Evolutionary conservation across 2,888 invertebrate species (phyloP), one percentile per base, ranked within the genome.

Genomic region (Amiota minor): DNA sequence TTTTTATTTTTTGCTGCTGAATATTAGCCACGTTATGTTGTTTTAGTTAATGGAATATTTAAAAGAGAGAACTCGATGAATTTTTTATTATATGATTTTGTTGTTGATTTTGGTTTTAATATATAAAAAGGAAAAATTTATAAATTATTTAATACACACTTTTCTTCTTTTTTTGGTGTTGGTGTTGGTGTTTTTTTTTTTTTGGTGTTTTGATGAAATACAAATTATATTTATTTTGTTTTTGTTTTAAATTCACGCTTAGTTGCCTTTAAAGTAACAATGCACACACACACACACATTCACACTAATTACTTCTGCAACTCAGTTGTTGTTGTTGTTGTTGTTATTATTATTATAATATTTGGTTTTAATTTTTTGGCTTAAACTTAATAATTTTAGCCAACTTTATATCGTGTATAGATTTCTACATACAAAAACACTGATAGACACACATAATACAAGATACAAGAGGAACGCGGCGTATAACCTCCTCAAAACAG

Each of bases 191-290:
- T 61, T 18, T 14, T 9, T 18, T 65, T 53, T 23, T 50, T 53
- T 50, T 9, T 50, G 18, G 3, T 50, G 49, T 50, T 67, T 67
- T 18, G n/a, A n/a, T n/a, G n/a, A n/a, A n/a, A n/a, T n/a, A n/a
- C n/a, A n/a, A n/a, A n/a, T n/a, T n/a, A n/a, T n/a, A n/a, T 2
- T 50, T 67, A 12, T 50, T 50, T 67, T 67, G 9, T 50, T 50
- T 49, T 49, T n/a, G 20, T 68, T 16, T 53, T 79, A 84, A 87
- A 86, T 86, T 86, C 84, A 86, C 87, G 87, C 80, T 85, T 80
- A 78, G 79, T 81, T 86, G 86, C 81, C 74, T 80, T 81, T 85
- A 84, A 80, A 78, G 79, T 78, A 79, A 76, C 77, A 74, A 35
- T 6, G 6, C 35, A 35, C 35, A 35, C 1, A 23, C 35, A 35